Evolutionary conservation across 2,113 vertebrate genomes (phyloP).

Genomic region (Saccopteryx leptura): DNA sequence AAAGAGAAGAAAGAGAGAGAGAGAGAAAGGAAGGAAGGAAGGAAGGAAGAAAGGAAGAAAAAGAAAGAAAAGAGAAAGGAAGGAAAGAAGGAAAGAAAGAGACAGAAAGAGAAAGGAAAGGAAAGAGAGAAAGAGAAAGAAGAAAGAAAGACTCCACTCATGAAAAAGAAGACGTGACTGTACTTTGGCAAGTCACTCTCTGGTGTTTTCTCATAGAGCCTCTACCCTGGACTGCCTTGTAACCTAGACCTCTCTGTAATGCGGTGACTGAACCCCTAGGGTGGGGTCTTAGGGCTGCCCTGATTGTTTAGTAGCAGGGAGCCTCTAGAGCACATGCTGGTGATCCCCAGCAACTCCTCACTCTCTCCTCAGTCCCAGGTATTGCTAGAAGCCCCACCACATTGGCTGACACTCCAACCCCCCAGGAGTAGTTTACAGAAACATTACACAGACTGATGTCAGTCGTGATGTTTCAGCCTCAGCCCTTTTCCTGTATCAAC

Average conservation of each 20-base stretch:
- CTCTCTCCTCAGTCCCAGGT: not conserved
- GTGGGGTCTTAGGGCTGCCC: not conserved
- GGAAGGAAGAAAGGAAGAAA: too few relatives aligned
- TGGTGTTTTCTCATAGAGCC: not conserved
- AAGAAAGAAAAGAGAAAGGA: too few relatives aligned
- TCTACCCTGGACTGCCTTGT: not conserved
- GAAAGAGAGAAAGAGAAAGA: too few relatives aligned
- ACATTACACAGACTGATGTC: constrained; percentile 72
- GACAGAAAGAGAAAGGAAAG: too few relatives aligned
- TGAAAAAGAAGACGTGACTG: not conserved
- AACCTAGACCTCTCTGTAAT: not conserved
- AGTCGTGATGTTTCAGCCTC: constrained; percentile 59
- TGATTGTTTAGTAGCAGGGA: not conserved
- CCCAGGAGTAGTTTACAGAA: constrained; percentile 71
- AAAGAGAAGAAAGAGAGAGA: too few relatives aligned
- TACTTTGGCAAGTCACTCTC: not conserved
- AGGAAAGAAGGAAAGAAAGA: too few relatives aligned
- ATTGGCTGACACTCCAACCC: not conserved
- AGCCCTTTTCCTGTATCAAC: constrained; percentile 80
- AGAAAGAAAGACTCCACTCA: too few relatives aligned
- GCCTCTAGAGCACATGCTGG: not conserved
- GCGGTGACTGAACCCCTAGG: not conserved
- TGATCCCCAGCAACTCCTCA: not conserved
- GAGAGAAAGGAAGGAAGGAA: too few relatives aligned
- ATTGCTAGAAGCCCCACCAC: constrained; percentile 55